Conservation (phyloP, 2,797 vertebrate species). For the Trichosurus vulpecula region DNA sequence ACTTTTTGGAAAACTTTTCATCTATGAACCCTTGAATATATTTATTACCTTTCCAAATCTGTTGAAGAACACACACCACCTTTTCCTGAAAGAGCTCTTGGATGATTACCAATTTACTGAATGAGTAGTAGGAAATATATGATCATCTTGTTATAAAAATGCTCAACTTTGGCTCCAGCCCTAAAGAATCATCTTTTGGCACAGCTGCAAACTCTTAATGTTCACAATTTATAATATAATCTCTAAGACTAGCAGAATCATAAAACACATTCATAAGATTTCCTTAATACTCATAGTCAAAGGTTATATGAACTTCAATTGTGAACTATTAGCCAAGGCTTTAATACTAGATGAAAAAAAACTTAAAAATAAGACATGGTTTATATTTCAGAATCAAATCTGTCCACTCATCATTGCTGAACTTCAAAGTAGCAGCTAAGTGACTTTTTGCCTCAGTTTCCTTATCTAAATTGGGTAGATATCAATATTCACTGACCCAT, state of each 20-base stretch:
- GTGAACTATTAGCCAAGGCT: slow-evolving; percentile 6
- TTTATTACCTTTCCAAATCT: slow-evolving; percentile 16
- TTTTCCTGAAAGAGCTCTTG: slow-evolving; percentile 16
- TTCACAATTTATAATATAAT: slow-evolving; percentile 28
- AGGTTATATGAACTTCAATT: slow-evolving; percentile 11
- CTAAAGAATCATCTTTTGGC: slow-evolving; percentile 25
- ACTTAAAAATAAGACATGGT: neutral
- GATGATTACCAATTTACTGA: slow-evolving; percentile 1
- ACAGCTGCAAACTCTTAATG: neutral
- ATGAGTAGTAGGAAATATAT: slow-evolving; percentile 46
- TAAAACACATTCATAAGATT: slow-evolving; percentile 1
- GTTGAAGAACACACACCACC: neutral
- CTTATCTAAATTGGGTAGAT: neutral
- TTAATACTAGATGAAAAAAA: neutral
- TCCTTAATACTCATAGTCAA: neutral
- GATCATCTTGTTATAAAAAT: neutral
- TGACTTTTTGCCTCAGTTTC: neutral
- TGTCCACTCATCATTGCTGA: neutral
- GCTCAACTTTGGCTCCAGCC: neutral
- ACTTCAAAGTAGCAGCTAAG: neutral
- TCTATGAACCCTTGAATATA: neutral
- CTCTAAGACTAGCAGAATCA: neutral
- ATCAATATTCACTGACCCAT: neutral
- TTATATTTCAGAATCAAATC: neutral
- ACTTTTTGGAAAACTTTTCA: slow-evolving; percentile 31